A percentile compares a stretch with the other conserved stretches of the same genome.
Conservation (phyloP, 2,797 vertebrate species). For the Lepilemur ruficaudatus region DNA sequence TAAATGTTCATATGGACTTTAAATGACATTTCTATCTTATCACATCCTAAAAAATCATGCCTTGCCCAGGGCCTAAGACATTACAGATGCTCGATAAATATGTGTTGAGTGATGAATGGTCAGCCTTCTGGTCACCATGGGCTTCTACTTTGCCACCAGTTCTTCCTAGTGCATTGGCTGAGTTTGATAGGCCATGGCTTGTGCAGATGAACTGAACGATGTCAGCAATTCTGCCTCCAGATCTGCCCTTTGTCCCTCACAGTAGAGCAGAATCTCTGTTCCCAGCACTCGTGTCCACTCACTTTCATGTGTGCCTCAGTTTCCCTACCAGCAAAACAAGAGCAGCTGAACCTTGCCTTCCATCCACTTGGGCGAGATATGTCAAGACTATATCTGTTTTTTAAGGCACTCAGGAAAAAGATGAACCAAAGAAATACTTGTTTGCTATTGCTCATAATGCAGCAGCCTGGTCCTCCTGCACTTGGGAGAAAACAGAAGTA, state of each 20-base stretch:
- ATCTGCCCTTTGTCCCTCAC: neutral
- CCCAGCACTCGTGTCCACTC: neutral
- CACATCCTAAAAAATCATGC: neutral
- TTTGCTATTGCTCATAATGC: neutral
- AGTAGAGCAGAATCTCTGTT: neutral
- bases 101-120: neutral
- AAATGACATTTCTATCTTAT: neutral
- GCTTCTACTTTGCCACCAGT: neutral
- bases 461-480: neutral
- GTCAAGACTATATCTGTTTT: neutral
- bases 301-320: neutral
- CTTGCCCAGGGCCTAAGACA: neutral
- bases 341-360: neutral
- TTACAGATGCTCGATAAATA: neutral
- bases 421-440: neutral
- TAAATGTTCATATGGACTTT: neutral
- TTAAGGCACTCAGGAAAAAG: neutral
- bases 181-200: neutral
- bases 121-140: neutral
- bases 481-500: conserved; percentile 7
- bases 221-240: neutral
- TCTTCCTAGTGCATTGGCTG: neutral
- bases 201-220: neutral
- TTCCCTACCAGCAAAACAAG: neutral
- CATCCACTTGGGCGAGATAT: neutral